Conservation (phyloP, 2,797 vertebrate species). For the Cephalopachus bancanus region DNA sequence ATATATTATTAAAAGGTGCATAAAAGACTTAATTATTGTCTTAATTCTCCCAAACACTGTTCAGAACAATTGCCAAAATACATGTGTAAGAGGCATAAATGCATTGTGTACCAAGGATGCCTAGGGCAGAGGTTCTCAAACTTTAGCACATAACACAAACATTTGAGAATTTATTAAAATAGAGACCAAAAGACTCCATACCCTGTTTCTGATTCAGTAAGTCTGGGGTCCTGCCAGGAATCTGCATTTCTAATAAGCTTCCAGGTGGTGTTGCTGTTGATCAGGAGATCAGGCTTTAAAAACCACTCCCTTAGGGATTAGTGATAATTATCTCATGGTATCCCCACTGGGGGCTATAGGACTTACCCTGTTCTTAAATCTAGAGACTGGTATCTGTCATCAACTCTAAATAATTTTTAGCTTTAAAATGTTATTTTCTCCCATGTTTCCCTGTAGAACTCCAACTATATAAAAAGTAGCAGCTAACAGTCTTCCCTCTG, state of each 20-base stretch:
- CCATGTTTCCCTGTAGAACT: not conserved
- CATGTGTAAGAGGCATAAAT: not conserved
- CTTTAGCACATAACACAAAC: not conserved
- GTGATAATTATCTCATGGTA: not conserved
- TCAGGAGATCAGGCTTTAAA: not conserved
- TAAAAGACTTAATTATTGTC: not conserved
- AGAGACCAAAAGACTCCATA: not conserved
- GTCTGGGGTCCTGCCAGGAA: not conserved
- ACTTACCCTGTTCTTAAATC: not conserved
- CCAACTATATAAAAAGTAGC: not conserved
- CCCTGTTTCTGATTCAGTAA: not conserved
- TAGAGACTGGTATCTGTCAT: not conserved
- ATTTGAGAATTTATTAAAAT: not conserved
- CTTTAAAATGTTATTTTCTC: conserved; percentile 1
- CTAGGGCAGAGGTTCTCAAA: not conserved
- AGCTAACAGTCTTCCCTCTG: not conserved
- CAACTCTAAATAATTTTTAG: conserved; percentile 6
- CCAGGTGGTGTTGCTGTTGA: not conserved
- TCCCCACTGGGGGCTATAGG: not conserved
- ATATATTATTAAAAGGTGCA: not conserved
- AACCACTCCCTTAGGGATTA: not conserved
- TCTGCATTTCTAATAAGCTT: not conserved
- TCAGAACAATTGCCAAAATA: not conserved
- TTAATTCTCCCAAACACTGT: not conserved
- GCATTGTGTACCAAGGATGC: not conserved